Conservation (phyloP, 2,797 vertebrate genomes). For the Anas bernieri region DNA sequence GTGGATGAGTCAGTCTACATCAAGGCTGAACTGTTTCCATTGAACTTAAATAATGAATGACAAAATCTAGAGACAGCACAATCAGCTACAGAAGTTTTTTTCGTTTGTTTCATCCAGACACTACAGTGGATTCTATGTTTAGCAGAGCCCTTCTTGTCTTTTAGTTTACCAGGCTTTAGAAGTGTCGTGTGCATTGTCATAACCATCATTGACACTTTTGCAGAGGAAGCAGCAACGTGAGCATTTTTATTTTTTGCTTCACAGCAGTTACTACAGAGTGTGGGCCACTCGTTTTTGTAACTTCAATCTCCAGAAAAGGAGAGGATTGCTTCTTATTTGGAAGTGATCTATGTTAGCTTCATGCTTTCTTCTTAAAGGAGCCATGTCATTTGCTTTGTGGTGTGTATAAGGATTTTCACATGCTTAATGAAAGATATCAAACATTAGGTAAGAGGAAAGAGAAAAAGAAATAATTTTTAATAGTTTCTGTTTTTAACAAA, state of each 20-base stretch:
- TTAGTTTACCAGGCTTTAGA: not conserved
- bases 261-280: not conserved
- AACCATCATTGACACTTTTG: not conserved
- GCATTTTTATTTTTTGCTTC: not conserved
- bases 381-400: not conserved
- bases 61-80: conserved; percentile 61
- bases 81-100: conserved; percentile 26
- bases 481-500: not conserved
- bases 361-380: not conserved
- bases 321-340: not conserved
- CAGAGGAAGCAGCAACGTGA: not conserved
- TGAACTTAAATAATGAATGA: conserved; percentile 78
- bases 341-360: not conserved
- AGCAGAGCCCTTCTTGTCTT: not conserved
- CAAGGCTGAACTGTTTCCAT: conserved; percentile 76
- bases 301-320: not conserved
- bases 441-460: not conserved
- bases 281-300: not conserved
- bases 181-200: not conserved
- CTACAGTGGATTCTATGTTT: not conserved
- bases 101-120: conserved; percentile 9
- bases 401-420: not conserved
- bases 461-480: not conserved
- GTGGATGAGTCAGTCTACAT: conserved; percentile 79
- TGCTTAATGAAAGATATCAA: not conserved